These are phyloP conservation scores for Netelia melanura DNA, from an alignment of 2,888 invertebrate species.

Conservation along the genomic window DNA sequence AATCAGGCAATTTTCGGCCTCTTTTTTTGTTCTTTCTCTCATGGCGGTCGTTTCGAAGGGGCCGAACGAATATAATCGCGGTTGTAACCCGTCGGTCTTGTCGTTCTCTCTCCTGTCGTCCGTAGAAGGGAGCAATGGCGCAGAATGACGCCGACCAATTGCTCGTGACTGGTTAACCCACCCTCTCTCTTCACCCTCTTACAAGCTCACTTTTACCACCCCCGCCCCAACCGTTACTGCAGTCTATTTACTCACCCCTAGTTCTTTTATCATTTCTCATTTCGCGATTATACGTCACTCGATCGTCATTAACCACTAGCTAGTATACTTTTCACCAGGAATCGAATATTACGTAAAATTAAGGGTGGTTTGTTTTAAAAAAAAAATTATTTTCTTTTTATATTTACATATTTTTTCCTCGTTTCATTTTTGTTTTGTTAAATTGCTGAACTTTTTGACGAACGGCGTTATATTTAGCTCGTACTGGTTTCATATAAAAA, in stretches of 20 bases:
- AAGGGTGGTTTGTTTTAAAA: no score
- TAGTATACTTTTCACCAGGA: constrained; percentile 15
- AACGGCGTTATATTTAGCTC: no score
- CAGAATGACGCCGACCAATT: constrained; percentile 80
- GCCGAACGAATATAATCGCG: constrained; percentile 48
- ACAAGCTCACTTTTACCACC: constrained; percentile 25
- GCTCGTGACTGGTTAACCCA: constrained; percentile 76
- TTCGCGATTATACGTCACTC: constrained; percentile 13
- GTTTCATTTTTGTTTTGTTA: no score
- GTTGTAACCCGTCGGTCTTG: constrained; percentile 44
- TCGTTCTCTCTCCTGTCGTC: constrained; percentile 42
- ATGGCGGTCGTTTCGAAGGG: constrained; percentile 49
- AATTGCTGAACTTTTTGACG: no score
- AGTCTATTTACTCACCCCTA: no score
- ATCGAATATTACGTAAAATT: background rate
- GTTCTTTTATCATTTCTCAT: constrained; percentile 24
- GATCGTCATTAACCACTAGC: constrained; percentile 42
- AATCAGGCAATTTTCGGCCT: constrained; percentile 62
- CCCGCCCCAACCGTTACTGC: constrained; percentile 36
- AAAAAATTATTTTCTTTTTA: no score
- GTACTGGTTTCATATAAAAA: no score
- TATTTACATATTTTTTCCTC: no score
- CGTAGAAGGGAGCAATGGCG: constrained; percentile 76
- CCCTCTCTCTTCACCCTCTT: constrained; percentile 62
- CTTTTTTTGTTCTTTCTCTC: constrained; percentile 51